Conservation (phyloP, 2,113 vertebrate species). For the Pitta sordida region DNA sequence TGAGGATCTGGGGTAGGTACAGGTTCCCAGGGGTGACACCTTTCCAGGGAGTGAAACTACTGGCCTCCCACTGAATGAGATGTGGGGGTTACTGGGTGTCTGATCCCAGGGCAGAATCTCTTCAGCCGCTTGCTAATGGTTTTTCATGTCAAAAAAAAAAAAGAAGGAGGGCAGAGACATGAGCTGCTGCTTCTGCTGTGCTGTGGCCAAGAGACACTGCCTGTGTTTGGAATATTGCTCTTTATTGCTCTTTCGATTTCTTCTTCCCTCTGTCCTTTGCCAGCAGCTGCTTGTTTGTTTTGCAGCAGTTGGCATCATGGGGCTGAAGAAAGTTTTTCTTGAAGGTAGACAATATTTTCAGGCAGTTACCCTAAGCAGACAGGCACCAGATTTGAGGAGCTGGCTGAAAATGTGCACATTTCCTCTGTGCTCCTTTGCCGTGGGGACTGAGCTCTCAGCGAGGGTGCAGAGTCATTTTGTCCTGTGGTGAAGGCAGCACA, state of each 20-base stretch:
- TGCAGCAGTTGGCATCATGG: neutral
- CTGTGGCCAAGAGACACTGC: fast-evolving
- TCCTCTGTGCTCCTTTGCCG: fast-evolving
- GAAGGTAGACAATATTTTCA: neutral
- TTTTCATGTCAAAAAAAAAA: neutral
- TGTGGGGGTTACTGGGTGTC: neutral
- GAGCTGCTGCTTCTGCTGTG: neutral
- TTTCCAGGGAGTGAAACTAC: neutral
- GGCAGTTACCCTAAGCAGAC: neutral
- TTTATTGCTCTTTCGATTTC: neutral
- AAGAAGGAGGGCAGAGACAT: neutral
- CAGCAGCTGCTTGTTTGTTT: neutral
- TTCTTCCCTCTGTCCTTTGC: neutral
- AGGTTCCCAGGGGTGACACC: neutral
- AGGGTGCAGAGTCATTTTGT: neutral
- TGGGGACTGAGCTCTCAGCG: neutral
- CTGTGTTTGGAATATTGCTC: neutral
- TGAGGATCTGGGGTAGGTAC: neutral
- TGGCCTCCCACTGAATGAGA: neutral
- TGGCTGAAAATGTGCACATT: neutral
- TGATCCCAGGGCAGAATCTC: neutral
- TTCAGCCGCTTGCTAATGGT: neutral
- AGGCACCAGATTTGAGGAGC: neutral
- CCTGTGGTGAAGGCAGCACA: neutral
- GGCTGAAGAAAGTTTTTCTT: neutral